Evolutionary conservation across 2,797 vertebrate species (phyloP), one percentile per base, ranked within the genome.

Genomic region (Cercopithecus petaurista): DNA sequence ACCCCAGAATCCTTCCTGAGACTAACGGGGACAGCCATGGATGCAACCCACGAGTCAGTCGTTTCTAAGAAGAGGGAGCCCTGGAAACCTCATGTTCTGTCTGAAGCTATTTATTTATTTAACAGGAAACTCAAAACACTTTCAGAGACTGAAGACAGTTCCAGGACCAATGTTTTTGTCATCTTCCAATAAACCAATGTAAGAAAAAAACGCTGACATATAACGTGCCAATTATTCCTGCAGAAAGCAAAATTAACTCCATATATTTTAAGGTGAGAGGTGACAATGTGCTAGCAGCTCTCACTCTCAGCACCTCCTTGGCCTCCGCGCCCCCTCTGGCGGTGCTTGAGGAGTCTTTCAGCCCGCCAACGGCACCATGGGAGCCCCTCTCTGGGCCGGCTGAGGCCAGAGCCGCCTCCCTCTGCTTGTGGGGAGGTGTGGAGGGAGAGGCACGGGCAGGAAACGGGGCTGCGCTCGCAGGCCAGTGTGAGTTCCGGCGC

Each of bases 381-480:
- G 48, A 50, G 48, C 48, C 48, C 4, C 1, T 50, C 48, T 17
- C 48, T 50, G 48, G 48, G 48, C 14, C 14, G 14, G 4, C 48
- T 50, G 48, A 50, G 48, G 14, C 48, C 48, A 50, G 48, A 50
- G 14, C 14, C 1, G 0, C 4, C 48, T 50, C 48, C 48, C 4
- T 50, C 48, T 50, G 48, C 48, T 17, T 50, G 48, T 50, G 48
- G 48, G 48, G 48, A 17, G 48, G 4, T 50, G 14, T 50, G 48
- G 48, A 50, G 48, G 48, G 48, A 15, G 48, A 50, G 48, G 48
- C 48, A 5, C 1, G 1, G 14, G 14, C 4, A 5, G 14, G 14
- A 50, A 50, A 5, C 0, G 0, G 4, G 48, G 14, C 14, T 50
- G 48, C 4, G 48, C 48, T 50, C 13, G 1, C 48, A 0, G 14